A percentile compares a stretch with the other conserved stretches of the same genome.
Conservation (phyloP, 2,113 vertebrate species). For the Scalopus aquaticus region DNA sequence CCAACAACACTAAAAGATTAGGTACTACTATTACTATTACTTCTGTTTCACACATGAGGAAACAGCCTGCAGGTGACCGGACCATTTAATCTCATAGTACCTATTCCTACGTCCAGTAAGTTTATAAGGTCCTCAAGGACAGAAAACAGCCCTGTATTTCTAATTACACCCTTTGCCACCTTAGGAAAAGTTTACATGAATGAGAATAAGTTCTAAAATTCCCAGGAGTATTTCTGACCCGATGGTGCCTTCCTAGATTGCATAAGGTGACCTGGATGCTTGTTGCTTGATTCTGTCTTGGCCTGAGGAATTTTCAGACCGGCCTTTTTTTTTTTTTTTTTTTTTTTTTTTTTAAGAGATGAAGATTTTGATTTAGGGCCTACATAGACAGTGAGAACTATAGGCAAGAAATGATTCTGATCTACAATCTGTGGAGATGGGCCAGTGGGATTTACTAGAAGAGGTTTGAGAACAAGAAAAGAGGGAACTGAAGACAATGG, state of each 20-base stretch:
- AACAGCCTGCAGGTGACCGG: conserved; percentile 6
- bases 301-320: conserved; percentile 42
- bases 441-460: not conserved
- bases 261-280: conserved; percentile 50
- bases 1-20: not conserved
- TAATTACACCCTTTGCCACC: not conserved
- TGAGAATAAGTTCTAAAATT: conserved; percentile 25
- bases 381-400: not conserved
- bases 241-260: conserved; percentile 32
- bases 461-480: conserved; percentile 38
- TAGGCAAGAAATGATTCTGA: not conserved
- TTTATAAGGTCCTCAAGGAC: not conserved
- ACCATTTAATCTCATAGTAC: not conserved
- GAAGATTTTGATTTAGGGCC: conserved; percentile 11
- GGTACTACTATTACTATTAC: not conserved
- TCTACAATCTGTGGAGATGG: not conserved
- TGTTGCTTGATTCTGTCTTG: conserved; percentile 48
- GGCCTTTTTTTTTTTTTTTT: conserved; percentile 1
- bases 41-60: not conserved
- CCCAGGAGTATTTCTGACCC: conserved; percentile 13
- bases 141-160: not conserved
- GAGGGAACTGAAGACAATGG: not conserved
- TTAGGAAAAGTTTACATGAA: not conserved
- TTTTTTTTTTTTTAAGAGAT: not conserved
- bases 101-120: not conserved